Conservation (phyloP, 92 coral and sea anemone species). For the Umimayanthus chanpuru region DNA sequence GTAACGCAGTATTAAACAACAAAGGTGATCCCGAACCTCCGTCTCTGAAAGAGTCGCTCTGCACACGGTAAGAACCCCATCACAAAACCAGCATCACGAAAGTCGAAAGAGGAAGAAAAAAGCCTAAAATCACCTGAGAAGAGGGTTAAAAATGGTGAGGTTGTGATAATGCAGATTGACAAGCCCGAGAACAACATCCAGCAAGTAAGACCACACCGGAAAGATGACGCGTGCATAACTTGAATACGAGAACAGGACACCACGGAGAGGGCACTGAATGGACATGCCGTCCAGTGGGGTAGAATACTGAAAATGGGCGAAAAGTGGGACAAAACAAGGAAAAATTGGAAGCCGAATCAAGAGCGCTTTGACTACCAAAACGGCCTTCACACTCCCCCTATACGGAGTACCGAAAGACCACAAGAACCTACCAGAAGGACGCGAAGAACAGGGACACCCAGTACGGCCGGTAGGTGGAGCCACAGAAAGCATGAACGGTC, state of each 20-base stretch:
- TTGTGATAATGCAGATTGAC: too few relatives aligned
- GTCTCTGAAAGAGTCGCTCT: too few relatives aligned
- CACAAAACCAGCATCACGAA: too few relatives aligned
- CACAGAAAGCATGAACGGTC: constrained; percentile 13
- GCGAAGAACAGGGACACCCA: constrained; percentile 32
- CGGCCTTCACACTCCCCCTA: not conserved
- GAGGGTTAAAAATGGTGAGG: too few relatives aligned
- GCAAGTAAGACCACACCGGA: constrained; percentile 14
- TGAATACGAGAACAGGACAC: not conserved
- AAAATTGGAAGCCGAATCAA: not conserved
- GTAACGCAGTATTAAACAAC: too few relatives aligned
- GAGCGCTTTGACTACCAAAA: not conserved
- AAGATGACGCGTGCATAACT: not conserved
- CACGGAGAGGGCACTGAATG: not conserved
- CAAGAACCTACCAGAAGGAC: constrained; percentile 1
- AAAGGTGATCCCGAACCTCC: too few relatives aligned
- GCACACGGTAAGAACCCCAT: too few relatives aligned
- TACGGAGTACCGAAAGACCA: constrained; percentile 2
- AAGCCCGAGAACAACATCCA: not conserved
- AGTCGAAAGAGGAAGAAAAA: too few relatives aligned
- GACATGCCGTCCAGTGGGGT: constrained; percentile 10
- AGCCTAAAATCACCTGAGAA: too few relatives aligned
- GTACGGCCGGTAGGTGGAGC: constrained; percentile 41
- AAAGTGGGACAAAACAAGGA: not conserved
- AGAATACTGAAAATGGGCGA: constrained; percentile 25